Evolutionary conservation across 30 jellyfish, hydroid and myxozoan species (phyloP).

Genomic region (Aurelia sp.): DNA sequence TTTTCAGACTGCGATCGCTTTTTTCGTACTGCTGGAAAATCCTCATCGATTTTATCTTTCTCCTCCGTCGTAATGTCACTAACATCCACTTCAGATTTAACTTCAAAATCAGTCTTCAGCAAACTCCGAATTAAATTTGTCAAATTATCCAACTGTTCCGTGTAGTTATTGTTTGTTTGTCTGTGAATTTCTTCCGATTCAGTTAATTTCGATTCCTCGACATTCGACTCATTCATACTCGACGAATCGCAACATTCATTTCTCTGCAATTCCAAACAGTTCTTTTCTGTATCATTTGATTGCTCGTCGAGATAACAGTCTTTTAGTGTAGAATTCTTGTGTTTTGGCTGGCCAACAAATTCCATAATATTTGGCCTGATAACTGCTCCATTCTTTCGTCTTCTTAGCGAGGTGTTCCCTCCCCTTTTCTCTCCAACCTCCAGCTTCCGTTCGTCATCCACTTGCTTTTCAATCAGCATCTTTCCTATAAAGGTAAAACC

Average conservation of each 20-base stretch:
- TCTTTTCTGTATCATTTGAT: background rate
- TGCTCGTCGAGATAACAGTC: conserved; percentile 7
- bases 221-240: background rate
- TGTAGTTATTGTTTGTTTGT: conserved; percentile 6
- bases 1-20: conserved; percentile 47
- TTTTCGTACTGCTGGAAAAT: conserved; percentile 12
- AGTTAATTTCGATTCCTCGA: background rate
- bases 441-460: conserved; percentile 25
- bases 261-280: background rate
- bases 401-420: conserved; percentile 37
- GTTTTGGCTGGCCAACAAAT: conserved; percentile 71
- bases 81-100: conserved; percentile 8
- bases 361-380: conserved; percentile 63
- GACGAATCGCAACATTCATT: background rate
- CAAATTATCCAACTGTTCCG: conserved; percentile 24
- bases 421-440: background rate
- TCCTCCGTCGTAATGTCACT: background rate
- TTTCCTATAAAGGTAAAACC: background rate
- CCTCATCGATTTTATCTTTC: background rate
- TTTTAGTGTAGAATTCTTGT: conserved; percentile 14
- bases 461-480: conserved; percentile 28
- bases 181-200: conserved; percentile 5
- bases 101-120: conserved; percentile 17
- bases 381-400: conserved; percentile 69
- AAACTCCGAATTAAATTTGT: conserved; percentile 25